These are phyloP conservation scores for Beroe forskalii DNA, from an alignment of 37 sponge, comb jelly and placozoan genomes.

Conservation along the genomic window DNA sequence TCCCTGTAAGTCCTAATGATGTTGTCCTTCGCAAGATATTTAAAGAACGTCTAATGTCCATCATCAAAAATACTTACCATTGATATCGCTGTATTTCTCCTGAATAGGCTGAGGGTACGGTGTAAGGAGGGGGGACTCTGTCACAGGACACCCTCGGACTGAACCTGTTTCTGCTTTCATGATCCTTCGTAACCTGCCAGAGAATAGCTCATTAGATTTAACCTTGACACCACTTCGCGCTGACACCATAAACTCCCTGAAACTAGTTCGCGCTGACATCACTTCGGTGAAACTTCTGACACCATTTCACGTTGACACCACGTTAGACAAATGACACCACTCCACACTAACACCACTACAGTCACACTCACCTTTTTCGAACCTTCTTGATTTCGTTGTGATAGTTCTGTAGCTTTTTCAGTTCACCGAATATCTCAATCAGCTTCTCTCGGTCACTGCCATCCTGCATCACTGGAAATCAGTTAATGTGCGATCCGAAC, in stretches of 20 bases:
- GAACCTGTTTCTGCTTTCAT: neutral
- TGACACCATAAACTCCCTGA: no score
- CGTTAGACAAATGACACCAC: no score
- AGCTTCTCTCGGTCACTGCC: neutral
- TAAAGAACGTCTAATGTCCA: no score
- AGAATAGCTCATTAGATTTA: no score
- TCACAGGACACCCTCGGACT: neutral
- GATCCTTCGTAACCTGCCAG: neutral
- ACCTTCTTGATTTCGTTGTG: neutral
- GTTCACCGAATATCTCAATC: constrained; percentile 22
- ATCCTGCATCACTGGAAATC: constrained; percentile 33
- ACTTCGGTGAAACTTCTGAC: no score
- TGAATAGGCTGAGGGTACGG: constrained; percentile 8
- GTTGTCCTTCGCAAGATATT: no score
- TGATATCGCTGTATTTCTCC: neutral
- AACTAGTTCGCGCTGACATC: no score
- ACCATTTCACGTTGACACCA: no score
- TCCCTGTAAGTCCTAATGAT: no score
- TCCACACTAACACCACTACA: neutral
- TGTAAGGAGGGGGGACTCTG: neutral
- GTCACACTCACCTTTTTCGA: neutral
- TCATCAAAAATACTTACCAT: constrained; percentile 44
- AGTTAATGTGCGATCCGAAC: no score
- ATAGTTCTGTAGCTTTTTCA: constrained; percentile 26
- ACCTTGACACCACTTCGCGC: no score